Evolutionary conservation across 2,113 vertebrate genomes (phyloP), one percentile per base, ranked within the genome.

Genomic region (Dipodomys ordii): DNA sequence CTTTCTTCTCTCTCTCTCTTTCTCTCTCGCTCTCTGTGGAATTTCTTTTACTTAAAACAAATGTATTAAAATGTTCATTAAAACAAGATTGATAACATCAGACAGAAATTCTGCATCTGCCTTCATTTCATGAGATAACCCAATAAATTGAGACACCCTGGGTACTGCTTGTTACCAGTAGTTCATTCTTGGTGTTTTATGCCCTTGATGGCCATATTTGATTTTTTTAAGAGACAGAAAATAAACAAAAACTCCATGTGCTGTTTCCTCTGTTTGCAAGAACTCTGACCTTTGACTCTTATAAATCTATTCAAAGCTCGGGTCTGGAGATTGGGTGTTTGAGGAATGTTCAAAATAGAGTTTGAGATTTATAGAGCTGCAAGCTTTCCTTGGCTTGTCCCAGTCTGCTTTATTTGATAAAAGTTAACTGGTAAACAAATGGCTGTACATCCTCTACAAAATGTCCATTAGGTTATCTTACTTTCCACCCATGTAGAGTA

Each of bases 191-290:
- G 96, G 95, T 97, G 91, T 96, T 98, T 97, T 97, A 96, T 97
- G 93, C 86, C 93, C 95, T 96, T 95, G 93, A 97, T 93, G 80
- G 96, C 94, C 96, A 92, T 93, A 96, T 96, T 96, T 96, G 95
- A 96, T 97, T 97, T 97, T 98, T 97, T 98, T 95, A 97, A 98
- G 96, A 97, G 97, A 92, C 96, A 97, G 96, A 98, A 98, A 98
- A 98, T 98, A 98, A 98, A 98, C 97, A 97, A 20, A 46, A 97
- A 96, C 96, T 97, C 96, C 93, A 94, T 96, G 96, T 94, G 96
- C 96, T 97, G 97, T 97, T 98, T 98, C 97, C 97, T 98, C 95
- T 98, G 97, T 98, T 98, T 98, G 97, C 91, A 98, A 96, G 94
- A 96, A 97, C 92, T 90, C 78, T 96, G 97, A 98, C 97, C 97